Evolutionary conservation across 2,113 vertebrate species (phyloP).

Genomic region (Acinonyx jubatus): DNA sequence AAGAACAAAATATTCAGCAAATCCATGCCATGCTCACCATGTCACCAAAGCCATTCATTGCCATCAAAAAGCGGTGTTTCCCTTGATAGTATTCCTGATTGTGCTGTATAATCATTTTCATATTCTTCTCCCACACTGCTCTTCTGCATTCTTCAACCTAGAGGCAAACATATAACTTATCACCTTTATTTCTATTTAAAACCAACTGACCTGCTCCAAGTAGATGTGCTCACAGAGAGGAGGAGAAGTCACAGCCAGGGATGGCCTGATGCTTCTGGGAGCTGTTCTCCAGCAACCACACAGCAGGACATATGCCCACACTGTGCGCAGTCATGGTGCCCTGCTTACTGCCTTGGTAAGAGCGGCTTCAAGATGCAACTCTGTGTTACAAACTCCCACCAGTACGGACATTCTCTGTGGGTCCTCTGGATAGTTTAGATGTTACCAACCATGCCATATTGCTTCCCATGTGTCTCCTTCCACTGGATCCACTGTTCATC

Average conservation of each 20-base stretch:
- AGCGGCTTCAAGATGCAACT: background rate
- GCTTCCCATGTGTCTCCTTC: conserved; percentile 89
- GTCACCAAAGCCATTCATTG: conserved; percentile 89
- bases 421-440: background rate
- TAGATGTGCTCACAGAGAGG: no score
- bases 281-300: no score
- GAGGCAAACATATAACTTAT: background rate
- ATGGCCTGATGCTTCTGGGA: no score
- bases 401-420: background rate
- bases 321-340: background rate
- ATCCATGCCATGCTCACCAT: background rate
- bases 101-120: conserved; percentile 92
- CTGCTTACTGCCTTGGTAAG: background rate
- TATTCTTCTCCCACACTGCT: conserved; percentile 93
- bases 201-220: no score
- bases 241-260: no score
- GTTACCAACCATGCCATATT: conserved; percentile 86
- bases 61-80: conserved; percentile 78
- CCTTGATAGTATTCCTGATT: conserved; percentile 86
- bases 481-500: conserved; percentile 90
- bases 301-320: background rate
- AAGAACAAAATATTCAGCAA: background rate
- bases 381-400: background rate
- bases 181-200: no score
- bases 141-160: conserved; percentile 94